Conservation (phyloP, 2,888 invertebrate species). For the Sinhomidia bicolor region DNA sequence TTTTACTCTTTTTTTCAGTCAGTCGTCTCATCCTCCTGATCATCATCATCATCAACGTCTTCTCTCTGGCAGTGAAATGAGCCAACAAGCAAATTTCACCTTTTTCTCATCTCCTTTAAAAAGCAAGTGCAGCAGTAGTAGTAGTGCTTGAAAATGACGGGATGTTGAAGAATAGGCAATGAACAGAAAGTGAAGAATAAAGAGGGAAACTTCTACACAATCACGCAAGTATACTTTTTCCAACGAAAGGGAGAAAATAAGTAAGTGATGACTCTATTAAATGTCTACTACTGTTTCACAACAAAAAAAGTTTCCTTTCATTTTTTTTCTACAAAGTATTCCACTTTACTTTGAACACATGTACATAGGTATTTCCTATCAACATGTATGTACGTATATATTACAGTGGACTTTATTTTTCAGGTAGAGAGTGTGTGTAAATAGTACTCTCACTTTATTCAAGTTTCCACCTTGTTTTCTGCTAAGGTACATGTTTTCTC, state of each 20-base stretch:
- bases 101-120: neutral
- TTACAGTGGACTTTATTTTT: too few species aligned
- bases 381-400: neutral
- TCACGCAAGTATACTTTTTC: neutral
- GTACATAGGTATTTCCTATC: too few species aligned
- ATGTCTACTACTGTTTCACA: neutral
- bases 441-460: neutral
- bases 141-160: neutral
- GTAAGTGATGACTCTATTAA: slow-evolving; percentile 45
- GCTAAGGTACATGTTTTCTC: too few species aligned
- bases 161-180: neutral
- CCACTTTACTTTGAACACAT: too few species aligned
- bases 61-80: slow-evolving; percentile 3
- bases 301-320: neutral
- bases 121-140: neutral
- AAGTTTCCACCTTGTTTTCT: neutral
- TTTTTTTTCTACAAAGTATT: neutral
- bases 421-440: too few species aligned
- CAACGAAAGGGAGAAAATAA: too few species aligned
- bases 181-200: neutral
- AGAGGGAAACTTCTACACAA: neutral
- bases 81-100: slow-evolving; percentile 43
- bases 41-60: neutral
- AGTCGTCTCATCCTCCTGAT: neutral
- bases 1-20: neutral